Conservation (phyloP, 2,797 vertebrate species). For the Amphiprion clarkii region DNA sequence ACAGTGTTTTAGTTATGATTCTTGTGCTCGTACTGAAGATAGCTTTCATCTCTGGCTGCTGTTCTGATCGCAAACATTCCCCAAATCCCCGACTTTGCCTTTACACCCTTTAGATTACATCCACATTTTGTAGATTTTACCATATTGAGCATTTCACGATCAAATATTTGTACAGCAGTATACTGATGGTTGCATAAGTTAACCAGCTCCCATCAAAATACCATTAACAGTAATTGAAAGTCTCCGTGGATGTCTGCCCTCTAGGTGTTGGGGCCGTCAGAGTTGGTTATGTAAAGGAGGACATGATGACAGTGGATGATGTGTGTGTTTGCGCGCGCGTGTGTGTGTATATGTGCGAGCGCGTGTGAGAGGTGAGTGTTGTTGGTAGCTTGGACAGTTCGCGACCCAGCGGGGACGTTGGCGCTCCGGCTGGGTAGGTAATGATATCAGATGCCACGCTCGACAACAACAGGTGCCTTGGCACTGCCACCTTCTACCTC, state of each 20-base stretch:
- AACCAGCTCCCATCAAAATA: constrained; percentile 80
- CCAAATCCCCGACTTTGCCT: constrained; percentile 31
- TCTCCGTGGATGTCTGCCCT: constrained; percentile 75
- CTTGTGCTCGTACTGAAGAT: neutral
- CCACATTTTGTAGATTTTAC: constrained; percentile 36
- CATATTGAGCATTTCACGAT: constrained; percentile 38
- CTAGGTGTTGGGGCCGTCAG: constrained; percentile 72
- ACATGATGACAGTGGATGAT: constrained; percentile 67
- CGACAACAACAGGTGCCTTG: constrained; percentile 99
- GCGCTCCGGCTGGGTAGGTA: constrained; percentile 99
- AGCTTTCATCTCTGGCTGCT: neutral
- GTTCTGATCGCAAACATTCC: neutral
- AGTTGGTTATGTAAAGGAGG: constrained; percentile 78
- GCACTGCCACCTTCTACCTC: constrained; percentile 95
- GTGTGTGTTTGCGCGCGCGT: constrained; percentile 20
- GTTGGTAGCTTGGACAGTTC: constrained; percentile 94
- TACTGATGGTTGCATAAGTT: constrained; percentile 70
- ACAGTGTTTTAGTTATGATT: neutral
- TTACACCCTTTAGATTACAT: constrained; percentile 35
- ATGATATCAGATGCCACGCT: constrained; percentile 99
- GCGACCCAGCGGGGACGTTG: constrained; percentile 95
- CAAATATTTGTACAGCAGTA: constrained; percentile 68
- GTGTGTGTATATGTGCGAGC: constrained; percentile 32
- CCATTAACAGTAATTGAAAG: constrained; percentile 80
- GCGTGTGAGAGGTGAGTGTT: constrained; percentile 74